Conservation (phyloP, 2,888 invertebrate genomes). For the Alloscopus bannaensis region DNA sequence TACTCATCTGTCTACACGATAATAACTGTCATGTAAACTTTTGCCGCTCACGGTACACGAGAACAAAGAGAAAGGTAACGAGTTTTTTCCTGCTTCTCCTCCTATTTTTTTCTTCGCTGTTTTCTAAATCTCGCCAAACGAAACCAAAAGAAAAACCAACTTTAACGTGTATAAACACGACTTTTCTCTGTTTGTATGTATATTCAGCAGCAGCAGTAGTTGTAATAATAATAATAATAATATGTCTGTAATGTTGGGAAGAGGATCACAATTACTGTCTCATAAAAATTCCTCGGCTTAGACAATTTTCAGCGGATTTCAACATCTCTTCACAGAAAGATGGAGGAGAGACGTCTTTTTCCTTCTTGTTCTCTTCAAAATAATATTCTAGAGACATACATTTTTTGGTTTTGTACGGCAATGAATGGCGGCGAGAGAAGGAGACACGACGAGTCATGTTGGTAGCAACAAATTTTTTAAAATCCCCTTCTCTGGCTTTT, state of each 20-base stretch:
- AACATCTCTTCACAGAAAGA: too few species aligned
- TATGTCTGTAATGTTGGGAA: constrained; percentile 40
- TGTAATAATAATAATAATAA: too few species aligned
- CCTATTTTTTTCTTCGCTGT: constrained; percentile 10
- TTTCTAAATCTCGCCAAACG: neutral
- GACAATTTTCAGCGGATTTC: constrained; percentile 29
- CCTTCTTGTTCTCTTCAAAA: neutral
- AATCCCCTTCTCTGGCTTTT: too few species aligned
- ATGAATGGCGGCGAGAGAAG: neutral
- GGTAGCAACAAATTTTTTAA: too few species aligned
- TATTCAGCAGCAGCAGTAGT: too few species aligned
- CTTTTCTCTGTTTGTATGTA: constrained; percentile 12
- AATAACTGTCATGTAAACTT: constrained; percentile 63
- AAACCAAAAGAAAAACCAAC: too few species aligned
- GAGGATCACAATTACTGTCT: constrained; percentile 63
- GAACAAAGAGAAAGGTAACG: constrained; percentile 51
- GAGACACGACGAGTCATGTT: too few species aligned
- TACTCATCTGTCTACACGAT: constrained; percentile 46
- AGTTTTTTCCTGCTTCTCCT: constrained; percentile 39
- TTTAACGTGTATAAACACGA: neutral
- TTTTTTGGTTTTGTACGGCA: too few species aligned
- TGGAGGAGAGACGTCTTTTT: too few species aligned
- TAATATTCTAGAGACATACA: too few species aligned
- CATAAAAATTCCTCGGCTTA: constrained; percentile 55
- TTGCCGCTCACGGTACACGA: constrained; percentile 35